Evolutionary conservation across 2,113 vertebrate genomes (phyloP), one percentile per base, ranked within the genome.

Genomic region (Osmerus eperlanus): DNA sequence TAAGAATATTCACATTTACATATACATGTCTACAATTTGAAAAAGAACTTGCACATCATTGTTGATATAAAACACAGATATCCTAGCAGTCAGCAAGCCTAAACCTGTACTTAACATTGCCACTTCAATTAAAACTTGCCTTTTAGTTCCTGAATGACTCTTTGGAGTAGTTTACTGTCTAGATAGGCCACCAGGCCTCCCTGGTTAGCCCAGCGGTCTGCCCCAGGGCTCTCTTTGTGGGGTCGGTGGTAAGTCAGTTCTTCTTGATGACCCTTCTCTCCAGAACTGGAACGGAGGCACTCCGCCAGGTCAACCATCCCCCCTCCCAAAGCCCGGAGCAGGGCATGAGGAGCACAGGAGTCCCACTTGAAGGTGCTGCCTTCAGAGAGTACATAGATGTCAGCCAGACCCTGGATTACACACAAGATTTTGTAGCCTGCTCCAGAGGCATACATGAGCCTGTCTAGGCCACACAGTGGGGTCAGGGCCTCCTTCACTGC

Each of bases 311-410:
- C 89, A 9, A 82, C 89, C 8, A 89, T 62, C 0, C 92, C 92
- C 0, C 93, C 93, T 0, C 92, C 93, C 6, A 93, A 86, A 21
- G 92, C 91, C 6, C 88, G 86, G 70, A 95, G 89, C 63, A 94
- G 70, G 16, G 89, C 92, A 3, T 94, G 92, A 32, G 91, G 92
- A 12, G 85, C 92, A 0, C 92, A 94, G 3, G 92, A 87, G 71
- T 95, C 93, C 92, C 94, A 93, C 72, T 93, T 89, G 21, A 92
- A 94, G 70, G 91, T 92, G 84, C 88, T 94, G 23, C 90, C 89
- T 80, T 93, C 91, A 0, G 93, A 94, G 55, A 95, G 86, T 62
- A 94, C 73, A 0, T 90, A 93, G 41, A 87, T 75, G 0, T 93
- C 91, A 0, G 88, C 91, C 67, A 90, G 81, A 53, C 93, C 91